phyloP scores from a whole-genome alignment of 2,113 vertebrate species.

The rat (Rattus norvegicus) region DNA sequence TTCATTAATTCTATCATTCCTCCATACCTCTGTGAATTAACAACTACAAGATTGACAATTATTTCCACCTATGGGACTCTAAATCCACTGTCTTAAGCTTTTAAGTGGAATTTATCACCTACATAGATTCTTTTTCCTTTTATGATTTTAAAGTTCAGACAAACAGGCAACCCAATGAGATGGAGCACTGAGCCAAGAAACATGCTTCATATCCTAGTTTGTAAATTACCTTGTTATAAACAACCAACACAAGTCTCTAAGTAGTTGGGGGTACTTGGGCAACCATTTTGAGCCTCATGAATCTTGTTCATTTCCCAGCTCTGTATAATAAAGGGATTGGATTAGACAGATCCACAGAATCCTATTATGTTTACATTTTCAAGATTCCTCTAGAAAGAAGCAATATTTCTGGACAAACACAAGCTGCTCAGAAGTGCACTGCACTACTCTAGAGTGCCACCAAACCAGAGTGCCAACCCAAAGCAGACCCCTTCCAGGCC shows the following conservation, averaged over 20 bases:
- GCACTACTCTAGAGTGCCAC: background rate
- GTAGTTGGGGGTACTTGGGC: background rate
- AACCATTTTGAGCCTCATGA: background rate
- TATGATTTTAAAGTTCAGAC: conserved; percentile 32
- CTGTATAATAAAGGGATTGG: background rate
- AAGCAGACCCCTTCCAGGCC: fast-evolving
- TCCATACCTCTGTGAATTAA: background rate
- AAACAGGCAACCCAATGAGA: background rate
- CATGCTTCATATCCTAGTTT: background rate
- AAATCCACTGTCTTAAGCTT: conserved; percentile 35
- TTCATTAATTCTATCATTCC: conserved; percentile 5
- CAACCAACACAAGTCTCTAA: background rate
- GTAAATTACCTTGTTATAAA: background rate
- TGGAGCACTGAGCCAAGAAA: background rate
- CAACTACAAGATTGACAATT: background rate
- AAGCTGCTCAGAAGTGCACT: background rate
- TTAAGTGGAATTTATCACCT: conserved; percentile 12
- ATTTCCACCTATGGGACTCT: background rate
- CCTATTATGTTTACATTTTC: background rate
- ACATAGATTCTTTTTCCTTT: background rate
- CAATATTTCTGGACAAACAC: background rate
- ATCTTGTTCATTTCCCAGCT: background rate
- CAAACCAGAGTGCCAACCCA: background rate
- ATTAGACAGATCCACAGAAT: background rate
- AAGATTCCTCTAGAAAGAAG: conserved; percentile 5